Base-by-base conservation (phyloP, 2,888 invertebrate genomes). In the Auanema freiburgensis region DNA sequence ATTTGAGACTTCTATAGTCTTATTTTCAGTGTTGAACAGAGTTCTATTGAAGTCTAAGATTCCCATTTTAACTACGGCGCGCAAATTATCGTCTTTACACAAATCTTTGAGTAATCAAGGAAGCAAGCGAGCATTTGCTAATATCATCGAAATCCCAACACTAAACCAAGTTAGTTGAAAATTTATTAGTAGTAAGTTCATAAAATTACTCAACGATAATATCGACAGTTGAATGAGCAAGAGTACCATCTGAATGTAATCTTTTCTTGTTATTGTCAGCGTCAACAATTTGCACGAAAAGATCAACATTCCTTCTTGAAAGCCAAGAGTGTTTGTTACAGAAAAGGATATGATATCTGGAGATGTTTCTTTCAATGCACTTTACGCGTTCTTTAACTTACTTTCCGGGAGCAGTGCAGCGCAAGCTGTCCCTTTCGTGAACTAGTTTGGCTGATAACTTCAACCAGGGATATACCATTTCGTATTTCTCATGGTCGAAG, bases 391-490 rank as follows among this genome's bases (percentile, higher is more conserved):
- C 21, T 18, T 24, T n/a, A 16, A 42, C 43, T 16, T 71, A 81
- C 60, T 56, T 63, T 59, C 83, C 83, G 0, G 73, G 58, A 21
- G 64, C 49, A 6, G 66, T 63, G 52, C 78, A 72, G 2, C 66
- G 43, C 2, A 80, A 54, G 25, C 53, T 58, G 54, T 80, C 83
- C n/a, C 50, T 42, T 58, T 83, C 83, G 59, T 83, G 82, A n/a
- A 81, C 81, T 12, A 82, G 57, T 63, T 76, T 79, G 0, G 83
- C 83, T 0, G 76, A 65, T 25, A 83, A 54, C 58, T 81, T 79
- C 55, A 82, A 57, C 72, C 74, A 81, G 6, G 83, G 81, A 57
- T 83, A 77, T 8, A 79, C 79, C 82, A 83, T 79, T 52, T 83
- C 83, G 59, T 74, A 63, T 6, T 46, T 43, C 1, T 80, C 79